These are phyloP conservation scores for Dasysyrphus albostriatus DNA, from an alignment of 2,888 invertebrate genomes.

Conservation along the genomic window DNA sequence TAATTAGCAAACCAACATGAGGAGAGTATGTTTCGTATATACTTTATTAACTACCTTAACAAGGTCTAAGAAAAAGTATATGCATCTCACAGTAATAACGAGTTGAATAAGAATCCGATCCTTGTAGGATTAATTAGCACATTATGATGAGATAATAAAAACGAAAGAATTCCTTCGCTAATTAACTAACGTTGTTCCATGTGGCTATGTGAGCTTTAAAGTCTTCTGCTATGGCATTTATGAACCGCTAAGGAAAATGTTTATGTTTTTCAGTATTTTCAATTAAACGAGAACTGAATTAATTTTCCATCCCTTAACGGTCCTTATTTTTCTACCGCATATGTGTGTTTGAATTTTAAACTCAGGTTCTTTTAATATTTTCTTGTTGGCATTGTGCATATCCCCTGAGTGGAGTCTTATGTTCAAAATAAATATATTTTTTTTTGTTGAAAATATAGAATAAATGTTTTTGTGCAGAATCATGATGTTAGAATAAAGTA, in stretches of 20 bases:
- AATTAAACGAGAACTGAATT: constrained; percentile 58
- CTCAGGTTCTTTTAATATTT: constrained; percentile 45
- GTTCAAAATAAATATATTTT: constrained; percentile 9
- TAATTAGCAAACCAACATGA: background rate
- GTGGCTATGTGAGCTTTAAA: too few relatives aligned
- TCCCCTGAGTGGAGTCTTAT: constrained; percentile 50
- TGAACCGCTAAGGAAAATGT: constrained; percentile 34
- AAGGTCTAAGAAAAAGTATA: constrained; percentile 16
- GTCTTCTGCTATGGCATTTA: background rate
- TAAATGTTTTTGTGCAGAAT: constrained; percentile 53
- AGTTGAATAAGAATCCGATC: constrained; percentile 80
- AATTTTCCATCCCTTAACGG: constrained; percentile 76
- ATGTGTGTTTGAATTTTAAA: constrained; percentile 37
- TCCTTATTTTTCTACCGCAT: constrained; percentile 81
- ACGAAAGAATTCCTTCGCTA: constrained; percentile 57
- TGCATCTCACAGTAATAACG: constrained; percentile 51
- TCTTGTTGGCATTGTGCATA: constrained; percentile 6
- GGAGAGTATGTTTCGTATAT: background rate
- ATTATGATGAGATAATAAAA: constrained; percentile 82
- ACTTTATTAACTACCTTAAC: background rate
- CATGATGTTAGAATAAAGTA: background rate
- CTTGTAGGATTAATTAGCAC: constrained; percentile 84
- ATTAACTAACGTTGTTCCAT: constrained; percentile 66
- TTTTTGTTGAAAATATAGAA: constrained; percentile 40
- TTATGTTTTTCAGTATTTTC: constrained; percentile 55